These are phyloP conservation scores for Sthenelais limicola DNA, from an alignment of 2,888 invertebrate species.

Conservation along the genomic window DNA sequence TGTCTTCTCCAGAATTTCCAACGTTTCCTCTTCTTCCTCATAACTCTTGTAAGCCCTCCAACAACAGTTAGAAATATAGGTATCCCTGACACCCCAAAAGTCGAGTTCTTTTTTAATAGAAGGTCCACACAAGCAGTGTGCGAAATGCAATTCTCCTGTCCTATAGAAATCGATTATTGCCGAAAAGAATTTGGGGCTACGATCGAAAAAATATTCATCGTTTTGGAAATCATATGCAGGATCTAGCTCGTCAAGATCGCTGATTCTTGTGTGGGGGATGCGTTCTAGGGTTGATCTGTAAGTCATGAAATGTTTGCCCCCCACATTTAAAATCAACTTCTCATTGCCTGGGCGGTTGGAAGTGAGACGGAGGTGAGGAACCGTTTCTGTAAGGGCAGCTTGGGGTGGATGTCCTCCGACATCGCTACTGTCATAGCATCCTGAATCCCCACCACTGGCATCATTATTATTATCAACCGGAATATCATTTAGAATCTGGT, in stretches of 20 bases:
- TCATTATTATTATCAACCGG: neutral
- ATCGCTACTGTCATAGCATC: neutral
- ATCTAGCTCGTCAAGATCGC: slow-evolving; percentile 22
- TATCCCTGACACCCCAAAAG: slow-evolving; percentile 56
- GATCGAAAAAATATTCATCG: slow-evolving; percentile 57
- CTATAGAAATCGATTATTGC: slow-evolving; percentile 57
- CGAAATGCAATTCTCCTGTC: slow-evolving; percentile 57
- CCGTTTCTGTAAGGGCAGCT: neutral
- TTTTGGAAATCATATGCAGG: slow-evolving; percentile 19
- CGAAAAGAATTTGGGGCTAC: slow-evolving; percentile 58
- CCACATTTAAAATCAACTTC: slow-evolving; percentile 40
- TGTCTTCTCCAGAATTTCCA: slow-evolving; percentile 23
- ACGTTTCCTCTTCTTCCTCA: slow-evolving; percentile 37
- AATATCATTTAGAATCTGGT: slow-evolving; percentile 11
- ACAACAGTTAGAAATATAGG: slow-evolving; percentile 55
- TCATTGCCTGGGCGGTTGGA: neutral
- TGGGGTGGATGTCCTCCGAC: no score
- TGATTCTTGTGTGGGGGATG: slow-evolving; percentile 33
- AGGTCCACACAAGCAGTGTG: slow-evolving; percentile 54
- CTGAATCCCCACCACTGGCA: slow-evolving; percentile 3
- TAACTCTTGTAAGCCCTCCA: slow-evolving; percentile 44
- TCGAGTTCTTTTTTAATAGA: slow-evolving; percentile 54
- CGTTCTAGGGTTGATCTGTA: slow-evolving; percentile 18
- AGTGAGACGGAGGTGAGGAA: neutral
- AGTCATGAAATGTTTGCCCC: slow-evolving; percentile 35